These are phyloP conservation scores for Athalia rosae DNA, from an alignment of 2,888 invertebrate genomes.

Conservation along the genomic window DNA sequence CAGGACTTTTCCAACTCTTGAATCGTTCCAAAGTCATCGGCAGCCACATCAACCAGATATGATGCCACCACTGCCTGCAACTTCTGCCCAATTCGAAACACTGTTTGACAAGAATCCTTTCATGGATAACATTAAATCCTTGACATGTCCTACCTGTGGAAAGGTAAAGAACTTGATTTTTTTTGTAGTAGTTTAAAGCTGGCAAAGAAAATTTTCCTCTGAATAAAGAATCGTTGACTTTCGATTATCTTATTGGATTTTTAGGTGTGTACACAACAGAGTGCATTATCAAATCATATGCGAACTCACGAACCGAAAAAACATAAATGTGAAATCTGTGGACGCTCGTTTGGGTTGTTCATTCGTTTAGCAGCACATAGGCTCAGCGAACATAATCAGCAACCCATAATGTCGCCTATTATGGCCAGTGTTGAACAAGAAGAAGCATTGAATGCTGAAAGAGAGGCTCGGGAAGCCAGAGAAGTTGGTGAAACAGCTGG, in stretches of 20 bases:
- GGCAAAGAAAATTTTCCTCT: background rate
- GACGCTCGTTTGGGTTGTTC: constrained; percentile 65
- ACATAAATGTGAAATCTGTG: constrained; percentile 67
- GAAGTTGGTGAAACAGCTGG: constrained; percentile 52
- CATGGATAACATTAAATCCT: constrained; percentile 58
- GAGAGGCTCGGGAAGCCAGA: constrained; percentile 65
- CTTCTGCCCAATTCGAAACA: background rate
- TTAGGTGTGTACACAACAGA: constrained; percentile 67
- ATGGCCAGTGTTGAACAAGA: constrained; percentile 65
- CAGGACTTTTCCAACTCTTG: constrained; percentile 63
- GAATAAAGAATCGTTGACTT: background rate
- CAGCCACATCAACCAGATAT: constrained; percentile 59
- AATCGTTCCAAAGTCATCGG: constrained; percentile 59
- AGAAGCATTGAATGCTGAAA: constrained; percentile 65
- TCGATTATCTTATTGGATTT: background rate
- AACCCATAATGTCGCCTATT: constrained; percentile 58
- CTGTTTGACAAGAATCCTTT: constrained; percentile 56
- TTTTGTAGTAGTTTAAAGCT: constrained; percentile 22
- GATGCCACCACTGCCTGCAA: background rate
- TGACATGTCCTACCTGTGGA: constrained; percentile 66
- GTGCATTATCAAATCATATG: constrained; percentile 69
- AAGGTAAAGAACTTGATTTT: constrained; percentile 56
- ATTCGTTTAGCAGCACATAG: constrained; percentile 65
- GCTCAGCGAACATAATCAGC: constrained; percentile 64
- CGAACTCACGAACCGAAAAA: constrained; percentile 68